phyloP scores from a whole-genome alignment of 2,113 vertebrate species.

The Gallinago jamesoni region DNA sequence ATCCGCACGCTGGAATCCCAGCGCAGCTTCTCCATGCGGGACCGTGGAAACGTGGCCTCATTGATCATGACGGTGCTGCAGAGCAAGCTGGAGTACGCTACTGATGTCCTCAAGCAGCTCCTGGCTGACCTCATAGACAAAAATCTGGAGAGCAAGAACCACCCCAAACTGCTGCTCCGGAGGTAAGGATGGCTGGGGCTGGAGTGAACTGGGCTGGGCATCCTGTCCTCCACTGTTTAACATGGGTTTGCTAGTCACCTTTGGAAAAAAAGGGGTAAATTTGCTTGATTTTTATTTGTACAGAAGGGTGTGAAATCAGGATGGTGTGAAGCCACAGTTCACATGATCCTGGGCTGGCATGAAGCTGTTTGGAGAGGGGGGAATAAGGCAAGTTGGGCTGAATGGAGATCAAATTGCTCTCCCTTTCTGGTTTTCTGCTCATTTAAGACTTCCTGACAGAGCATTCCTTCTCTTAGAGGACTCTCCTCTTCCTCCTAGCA shows the following conservation, averaged over 20 bases:
- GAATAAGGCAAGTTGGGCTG: neutral
- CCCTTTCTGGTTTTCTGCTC: neutral
- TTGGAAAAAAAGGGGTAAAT: neutral
- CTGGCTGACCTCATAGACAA: slow-evolving; percentile 97
- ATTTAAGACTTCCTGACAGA: neutral
- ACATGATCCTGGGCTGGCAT: fast-evolving
- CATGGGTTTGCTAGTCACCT: fast-evolving
- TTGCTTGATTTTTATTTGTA: neutral
- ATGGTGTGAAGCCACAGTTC: neutral
- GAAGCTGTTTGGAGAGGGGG: neutral
- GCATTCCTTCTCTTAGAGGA: neutral
- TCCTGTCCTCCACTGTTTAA: neutral
- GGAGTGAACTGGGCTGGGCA: neutral
- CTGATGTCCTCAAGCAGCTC: slow-evolving; percentile 95
- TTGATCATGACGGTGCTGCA: slow-evolving; percentile 97
- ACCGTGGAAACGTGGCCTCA: slow-evolving; percentile 95
- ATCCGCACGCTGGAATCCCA: slow-evolving; percentile 96
- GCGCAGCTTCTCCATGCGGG: slow-evolving; percentile 97
- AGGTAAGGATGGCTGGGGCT: slow-evolving; percentile 74
- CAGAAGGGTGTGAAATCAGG: neutral
- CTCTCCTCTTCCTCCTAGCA: neutral
- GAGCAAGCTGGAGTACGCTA: slow-evolving; percentile 96
- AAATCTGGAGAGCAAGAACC: slow-evolving; percentile 99
- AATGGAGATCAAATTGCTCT: neutral
- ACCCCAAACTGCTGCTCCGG: slow-evolving; percentile 93